These are phyloP conservation scores for Aplidium turbinatum DNA, from an alignment of 23 tunicate genomes.

Conservation along the genomic window DNA sequence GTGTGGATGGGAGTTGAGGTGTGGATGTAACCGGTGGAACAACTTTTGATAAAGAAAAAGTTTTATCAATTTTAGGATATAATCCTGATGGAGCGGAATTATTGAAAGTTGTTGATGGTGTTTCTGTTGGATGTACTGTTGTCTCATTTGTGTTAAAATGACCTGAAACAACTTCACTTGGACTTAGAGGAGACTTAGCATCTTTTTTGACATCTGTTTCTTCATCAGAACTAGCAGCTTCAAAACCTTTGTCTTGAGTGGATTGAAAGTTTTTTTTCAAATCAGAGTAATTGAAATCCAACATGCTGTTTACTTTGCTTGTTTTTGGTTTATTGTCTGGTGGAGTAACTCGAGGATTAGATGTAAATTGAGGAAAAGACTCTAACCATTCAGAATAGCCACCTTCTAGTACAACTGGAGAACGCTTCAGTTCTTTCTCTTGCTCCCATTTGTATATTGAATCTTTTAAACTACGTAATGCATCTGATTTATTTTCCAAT, in stretches of 20 bases:
- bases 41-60: background rate
- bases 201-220: background rate
- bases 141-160: too few species aligned
- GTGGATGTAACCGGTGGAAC: background rate
- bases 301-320: slow-evolving; percentile 56
- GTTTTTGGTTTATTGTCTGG: slow-evolving; percentile 50
- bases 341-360: slow-evolving; percentile 61
- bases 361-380: slow-evolving; percentile 75
- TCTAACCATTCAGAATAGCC: slow-evolving; percentile 82
- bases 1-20: background rate
- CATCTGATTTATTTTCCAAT: slow-evolving; percentile 52
- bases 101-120: too few species aligned
- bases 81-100: too few species aligned
- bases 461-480: slow-evolving; percentile 77
- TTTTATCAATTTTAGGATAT: background rate
- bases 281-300: slow-evolving; percentile 55
- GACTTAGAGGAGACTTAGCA: background rate
- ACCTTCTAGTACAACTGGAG: slow-evolving; percentile 80
- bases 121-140: too few species aligned
- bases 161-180: too few species aligned
- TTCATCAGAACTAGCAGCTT: background rate
- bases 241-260: background rate
- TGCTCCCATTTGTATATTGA: slow-evolving; percentile 83
- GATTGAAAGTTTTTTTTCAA: slow-evolving; percentile 3
- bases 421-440: slow-evolving; percentile 39